Base-by-base conservation (phyloP, 1,140 invertebrate genomes). In the Cydia splendana region DNA sequence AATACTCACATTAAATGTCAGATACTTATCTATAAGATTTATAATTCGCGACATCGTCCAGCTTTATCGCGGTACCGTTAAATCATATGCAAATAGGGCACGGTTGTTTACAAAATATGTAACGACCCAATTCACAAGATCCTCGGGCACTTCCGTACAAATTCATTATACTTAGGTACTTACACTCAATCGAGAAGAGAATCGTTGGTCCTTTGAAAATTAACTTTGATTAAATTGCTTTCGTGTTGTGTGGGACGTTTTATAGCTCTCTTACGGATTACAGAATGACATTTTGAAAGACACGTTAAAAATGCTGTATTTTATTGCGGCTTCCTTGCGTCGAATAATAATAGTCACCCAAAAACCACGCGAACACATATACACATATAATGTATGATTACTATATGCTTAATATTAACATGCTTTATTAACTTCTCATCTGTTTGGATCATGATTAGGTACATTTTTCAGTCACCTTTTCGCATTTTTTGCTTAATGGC, bases 51-150 rank as follows among this genome's bases (percentile, higher is more conserved):
- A 10, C 38, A 71, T 45, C 67, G 9, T 1, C n/a, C 24, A 34
- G 30, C 30, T 34, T 34, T 18, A 71, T 71, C 34, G 15, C 6
- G 34, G 67, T 13, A 71, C 12, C 67, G 2, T 34, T 71, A 45
- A 45, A 71, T 71, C n/a, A 71, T 71, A 45, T 38, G 30, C 13
- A 42, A 71, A 38, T 71, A 71, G 30, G 65, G 65, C 53, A 12
- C 57, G 20, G 20, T 10, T 62, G 57, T 62, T 62, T 62, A 62
- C 57, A 62, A 62, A 62, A 24, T 62, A 62, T 62, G 20, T 62
- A 62, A 62, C n/a, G 6, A 12, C 57, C 57, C 20, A 62, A 62
- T 62, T 62, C 12, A 62, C 18, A 20, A 62, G 53, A 20, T 9
- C 53, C n/a, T 62, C 2, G 9, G 57, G 57, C 20, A 62, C 18